Percentiles rank a stretch among this genome's conserved stretches.
Evolutionary conservation across 2,888 invertebrate species (phyloP).

Genomic region (Caenorhabditis becei): DNA sequence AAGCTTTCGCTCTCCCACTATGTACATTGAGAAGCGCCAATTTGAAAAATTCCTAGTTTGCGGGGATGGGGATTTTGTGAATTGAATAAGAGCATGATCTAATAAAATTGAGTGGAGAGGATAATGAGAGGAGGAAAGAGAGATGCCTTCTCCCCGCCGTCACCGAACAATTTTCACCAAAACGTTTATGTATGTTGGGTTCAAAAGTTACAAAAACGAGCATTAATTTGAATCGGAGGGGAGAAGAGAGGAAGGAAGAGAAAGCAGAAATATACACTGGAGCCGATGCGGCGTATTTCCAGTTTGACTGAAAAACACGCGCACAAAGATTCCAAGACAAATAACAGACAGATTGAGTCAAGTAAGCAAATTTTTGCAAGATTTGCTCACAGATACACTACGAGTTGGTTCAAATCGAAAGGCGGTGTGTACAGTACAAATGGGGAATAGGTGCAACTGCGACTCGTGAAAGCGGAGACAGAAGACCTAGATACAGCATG

Average conservation of each 20-base stretch:
- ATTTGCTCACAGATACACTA: constrained; percentile 49
- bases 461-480: constrained; percentile 4
- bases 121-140: not conserved
- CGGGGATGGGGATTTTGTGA: constrained; percentile 27
- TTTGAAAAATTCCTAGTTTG: constrained; percentile 58
- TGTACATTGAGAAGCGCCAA: constrained; percentile 55
- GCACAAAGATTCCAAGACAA: constrained; percentile 22
- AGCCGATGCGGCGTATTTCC: constrained; percentile 21
- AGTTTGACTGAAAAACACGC: constrained; percentile 51
- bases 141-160: constrained; percentile 8
- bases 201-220: constrained; percentile 40
- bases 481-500: constrained; percentile 39
- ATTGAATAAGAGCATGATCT: constrained; percentile 52
- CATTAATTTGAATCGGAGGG: constrained; percentile 35
- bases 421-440: constrained; percentile 58
- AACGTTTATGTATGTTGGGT: constrained; percentile 34
- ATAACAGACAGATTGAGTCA: constrained; percentile 40
- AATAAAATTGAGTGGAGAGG: constrained; percentile 29
- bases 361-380: constrained; percentile 56
- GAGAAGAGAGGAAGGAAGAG: constrained; percentile 13
- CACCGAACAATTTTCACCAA: constrained; percentile 38
- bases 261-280: constrained; percentile 55
- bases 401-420: constrained; percentile 37
- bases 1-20: constrained; percentile 36
- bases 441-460: constrained; percentile 3